Evolutionary conservation across 2,888 invertebrate species (phyloP).

Genomic region (Caenorhabditis panamensis): DNA sequence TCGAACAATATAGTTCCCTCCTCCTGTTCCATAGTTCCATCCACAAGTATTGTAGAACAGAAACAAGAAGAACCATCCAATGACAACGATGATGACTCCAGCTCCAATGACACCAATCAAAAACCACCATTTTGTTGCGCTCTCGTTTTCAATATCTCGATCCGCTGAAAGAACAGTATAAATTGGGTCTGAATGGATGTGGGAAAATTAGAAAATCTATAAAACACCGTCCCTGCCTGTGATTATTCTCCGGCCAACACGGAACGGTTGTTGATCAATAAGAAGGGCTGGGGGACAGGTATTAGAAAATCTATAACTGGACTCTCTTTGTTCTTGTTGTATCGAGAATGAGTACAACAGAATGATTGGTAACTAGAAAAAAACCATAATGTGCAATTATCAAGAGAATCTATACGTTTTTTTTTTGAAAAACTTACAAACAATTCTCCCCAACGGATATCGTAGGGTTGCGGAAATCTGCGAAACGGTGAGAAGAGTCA

Average conservation of each 20-base stretch:
- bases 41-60: conserved; percentile 65
- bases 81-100: conserved; percentile 50
- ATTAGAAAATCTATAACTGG: too few relatives aligned
- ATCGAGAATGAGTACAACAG: too few relatives aligned
- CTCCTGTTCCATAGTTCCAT: conserved; percentile 23
- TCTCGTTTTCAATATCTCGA: conserved; percentile 52
- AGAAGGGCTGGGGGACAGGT: too few relatives aligned
- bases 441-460: conserved; percentile 51
- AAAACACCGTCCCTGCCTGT: too few relatives aligned
- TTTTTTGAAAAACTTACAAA: conserved; percentile 36
- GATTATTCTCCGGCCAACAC: too few relatives aligned
- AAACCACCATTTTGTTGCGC: conserved; percentile 50
- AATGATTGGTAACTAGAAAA: too few relatives aligned
- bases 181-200: background rate
- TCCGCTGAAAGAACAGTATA: conserved; percentile 31
- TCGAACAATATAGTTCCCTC: conserved; percentile 23
- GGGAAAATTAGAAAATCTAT: too few relatives aligned
- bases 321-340: too few relatives aligned
- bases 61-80: conserved; percentile 67
- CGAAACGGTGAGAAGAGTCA: conserved; percentile 50
- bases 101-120: conserved; percentile 31
- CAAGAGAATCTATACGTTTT: too few relatives aligned
- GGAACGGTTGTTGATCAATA: too few relatives aligned
- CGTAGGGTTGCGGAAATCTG: conserved; percentile 61
- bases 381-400: too few relatives aligned